phyloP scores from a whole-genome alignment of 2,113 vertebrate genomes.

The Paracyprichromis sp. region DNA sequence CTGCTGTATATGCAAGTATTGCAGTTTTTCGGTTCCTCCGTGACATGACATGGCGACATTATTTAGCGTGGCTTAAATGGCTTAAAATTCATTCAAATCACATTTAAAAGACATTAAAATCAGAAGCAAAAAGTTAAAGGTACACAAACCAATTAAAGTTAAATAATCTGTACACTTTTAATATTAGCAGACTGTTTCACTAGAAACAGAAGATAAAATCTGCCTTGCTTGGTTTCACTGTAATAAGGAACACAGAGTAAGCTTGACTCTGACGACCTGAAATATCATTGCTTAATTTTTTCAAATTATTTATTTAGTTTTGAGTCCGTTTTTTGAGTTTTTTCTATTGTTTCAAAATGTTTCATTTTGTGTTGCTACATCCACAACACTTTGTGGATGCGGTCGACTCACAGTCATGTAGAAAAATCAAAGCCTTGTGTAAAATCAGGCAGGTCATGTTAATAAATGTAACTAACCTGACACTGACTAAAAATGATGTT shows the following conservation, averaged over 20 bases:
- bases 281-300: not conserved
- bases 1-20: not conserved
- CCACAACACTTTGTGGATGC: not conserved
- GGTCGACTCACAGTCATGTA: not conserved
- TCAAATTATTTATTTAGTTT: not conserved
- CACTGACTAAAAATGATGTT: not conserved
- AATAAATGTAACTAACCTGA: not conserved
- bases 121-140: not conserved
- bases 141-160: not conserved
- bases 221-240: not conserved
- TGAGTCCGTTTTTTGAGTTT: fast-evolving
- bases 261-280: fast-evolving
- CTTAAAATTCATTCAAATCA: not conserved
- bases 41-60: not conserved
- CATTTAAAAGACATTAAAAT: fast-evolving
- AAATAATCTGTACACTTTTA: not conserved
- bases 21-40: not conserved
- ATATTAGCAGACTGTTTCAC: not conserved
- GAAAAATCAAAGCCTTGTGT: not conserved
- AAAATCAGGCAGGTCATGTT: not conserved
- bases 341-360: not conserved
- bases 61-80: not conserved
- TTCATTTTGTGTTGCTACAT: not conserved
- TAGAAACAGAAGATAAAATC: not conserved
- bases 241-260: not conserved